Evolutionary conservation across 2,113 vertebrate species (phyloP), one percentile per base, ranked within the genome.

Genomic region (Pardalotus punctatus): DNA sequence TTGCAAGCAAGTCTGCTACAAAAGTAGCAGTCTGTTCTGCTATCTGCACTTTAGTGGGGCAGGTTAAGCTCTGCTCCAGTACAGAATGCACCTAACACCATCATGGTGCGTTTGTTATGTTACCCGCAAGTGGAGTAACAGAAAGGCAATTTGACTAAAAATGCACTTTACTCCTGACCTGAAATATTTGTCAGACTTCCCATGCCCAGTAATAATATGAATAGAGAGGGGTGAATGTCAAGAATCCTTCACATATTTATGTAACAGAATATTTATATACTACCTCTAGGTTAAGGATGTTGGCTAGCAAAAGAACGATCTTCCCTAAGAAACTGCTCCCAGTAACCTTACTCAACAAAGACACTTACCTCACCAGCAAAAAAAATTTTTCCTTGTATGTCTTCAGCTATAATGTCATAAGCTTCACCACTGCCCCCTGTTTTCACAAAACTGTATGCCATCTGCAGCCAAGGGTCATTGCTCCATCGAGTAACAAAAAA

Each of bases 401-500:
- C 99, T 95, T 99, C 99, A 48, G 99, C 99, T 15, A 99, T 97
- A 93, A 99, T 98, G 71, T 99, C 99, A 0, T 99, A 99, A 76
- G 99, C 99, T 97, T 99, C 99, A 4, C 99, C 99, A 0, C 98
- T 99, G 71, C 99, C 99, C 15, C 99, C 99, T 0, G 99, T 99
- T 98, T 98, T 99, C 85, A 99, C 99, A 66, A 99, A 99, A 91
- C 99, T 99, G 91, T 99, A 99, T 0, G 99, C 99, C 99, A 99
- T 99, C 97, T 99, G 99, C 53, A 99, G 98, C 99, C 99, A 99
- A 13, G 96, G 82, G 94, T 99, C 99, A 77, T 97, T 98, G 97
- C 98, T 99, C 99, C 99, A 99, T 20, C 96, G 98, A 12, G 99
- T 99, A 48, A 99, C 98, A 67, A 99, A 99, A 90, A 98, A 99